A percentile compares a stretch with the other conserved stretches of the same genome.
Conservation (phyloP, 2,797 vertebrate species). For the Phrynocephalus guinanensis region DNA sequence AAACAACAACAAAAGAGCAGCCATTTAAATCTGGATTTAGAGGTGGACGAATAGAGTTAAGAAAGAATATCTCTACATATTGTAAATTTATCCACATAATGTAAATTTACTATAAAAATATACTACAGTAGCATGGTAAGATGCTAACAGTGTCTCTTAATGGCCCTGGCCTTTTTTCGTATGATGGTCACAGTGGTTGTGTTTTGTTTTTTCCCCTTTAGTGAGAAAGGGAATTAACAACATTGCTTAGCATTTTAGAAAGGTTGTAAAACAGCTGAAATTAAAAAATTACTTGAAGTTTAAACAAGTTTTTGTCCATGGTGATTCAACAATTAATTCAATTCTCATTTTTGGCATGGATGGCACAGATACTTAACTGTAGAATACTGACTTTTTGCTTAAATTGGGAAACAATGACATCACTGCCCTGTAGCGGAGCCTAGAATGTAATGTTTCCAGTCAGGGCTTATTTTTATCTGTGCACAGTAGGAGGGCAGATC, state of each 20-base stretch:
- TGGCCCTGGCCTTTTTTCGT: not conserved
- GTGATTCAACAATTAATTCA: slow-evolving; percentile 23
- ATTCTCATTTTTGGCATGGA: not conserved
- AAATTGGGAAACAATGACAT: not conserved
- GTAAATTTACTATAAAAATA: too few relatives aligned
- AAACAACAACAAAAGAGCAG: too few relatives aligned
- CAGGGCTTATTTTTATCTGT: not conserved
- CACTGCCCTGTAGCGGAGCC: not conserved
- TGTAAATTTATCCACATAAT: too few relatives aligned
- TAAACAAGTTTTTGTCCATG: slow-evolving; percentile 13
- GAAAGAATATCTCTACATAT: too few relatives aligned
- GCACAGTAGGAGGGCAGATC: not conserved
- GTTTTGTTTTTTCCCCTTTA: not conserved
- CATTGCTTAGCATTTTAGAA: slow-evolving; percentile 15
- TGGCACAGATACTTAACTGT: not conserved
- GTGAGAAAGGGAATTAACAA: too few relatives aligned
- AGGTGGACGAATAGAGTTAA: too few relatives aligned
- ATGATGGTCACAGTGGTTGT: too few relatives aligned
- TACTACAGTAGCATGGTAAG: too few relatives aligned
- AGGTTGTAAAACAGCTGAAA: slow-evolving; percentile 1
- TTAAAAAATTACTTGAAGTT: slow-evolving; percentile 33
- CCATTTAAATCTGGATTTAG: too few relatives aligned
- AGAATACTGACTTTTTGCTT: not conserved
- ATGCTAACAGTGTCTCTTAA: not conserved
- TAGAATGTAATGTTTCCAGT: not conserved